Percentiles rank a stretch among this genome's conserved stretches.
phyloP scores from a whole-genome alignment of 2,888 invertebrate species.

The Platynereis dumerilii region DNA sequence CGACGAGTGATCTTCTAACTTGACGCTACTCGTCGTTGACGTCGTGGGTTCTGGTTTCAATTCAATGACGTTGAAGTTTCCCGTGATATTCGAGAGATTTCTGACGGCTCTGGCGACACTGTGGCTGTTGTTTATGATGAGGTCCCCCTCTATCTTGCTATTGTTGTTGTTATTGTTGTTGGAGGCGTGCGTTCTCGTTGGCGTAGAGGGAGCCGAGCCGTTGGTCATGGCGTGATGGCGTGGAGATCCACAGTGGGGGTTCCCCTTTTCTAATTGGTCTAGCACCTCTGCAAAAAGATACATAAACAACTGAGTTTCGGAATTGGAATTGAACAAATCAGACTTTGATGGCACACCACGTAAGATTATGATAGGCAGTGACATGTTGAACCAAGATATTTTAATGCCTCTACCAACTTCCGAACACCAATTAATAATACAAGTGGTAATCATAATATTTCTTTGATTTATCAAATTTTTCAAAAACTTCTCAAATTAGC shows the following conservation, averaged over 20 bases:
- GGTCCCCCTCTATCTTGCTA: conserved; percentile 20
- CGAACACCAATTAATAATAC: no score
- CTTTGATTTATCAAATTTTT: no score
- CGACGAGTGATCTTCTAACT: background rate
- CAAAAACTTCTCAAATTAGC: no score
- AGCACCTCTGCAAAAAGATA: conserved; percentile 47
- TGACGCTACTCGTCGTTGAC: background rate
- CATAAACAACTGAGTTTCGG: background rate
- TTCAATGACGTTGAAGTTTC: conserved; percentile 22
- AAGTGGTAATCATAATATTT: no score
- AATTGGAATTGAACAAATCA: no score
- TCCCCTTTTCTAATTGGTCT: conserved; percentile 56
- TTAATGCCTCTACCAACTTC: no score
- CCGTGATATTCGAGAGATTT: conserved; percentile 7
- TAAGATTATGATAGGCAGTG: no score
- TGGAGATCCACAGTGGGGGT: conserved; percentile 28
- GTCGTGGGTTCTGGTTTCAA: conserved; percentile 10
- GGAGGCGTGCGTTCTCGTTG: conserved; percentile 17
- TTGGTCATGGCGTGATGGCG: background rate
- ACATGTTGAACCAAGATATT: no score
- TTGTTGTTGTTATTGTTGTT: conserved; percentile 26
- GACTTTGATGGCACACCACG: no score
- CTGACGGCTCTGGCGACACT: background rate
- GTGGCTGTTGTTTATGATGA: background rate
- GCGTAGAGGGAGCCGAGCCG: conserved; percentile 9